A percentile compares a stretch with the other conserved stretches of the same genome.
phyloP scores from a whole-genome alignment of 2,888 invertebrate species.

The Trisateles emortualis region DNA sequence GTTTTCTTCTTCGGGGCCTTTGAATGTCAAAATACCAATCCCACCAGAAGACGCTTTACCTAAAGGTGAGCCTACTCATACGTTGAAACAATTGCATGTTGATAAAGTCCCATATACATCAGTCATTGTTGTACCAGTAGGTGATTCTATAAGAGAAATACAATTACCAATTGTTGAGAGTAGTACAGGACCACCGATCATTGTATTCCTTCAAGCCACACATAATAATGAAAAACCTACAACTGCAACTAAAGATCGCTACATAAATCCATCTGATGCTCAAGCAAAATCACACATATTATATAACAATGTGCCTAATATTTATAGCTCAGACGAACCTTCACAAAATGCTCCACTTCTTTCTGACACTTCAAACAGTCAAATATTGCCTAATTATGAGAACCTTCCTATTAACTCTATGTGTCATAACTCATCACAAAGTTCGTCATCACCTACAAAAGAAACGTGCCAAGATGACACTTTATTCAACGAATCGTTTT shows the following conservation, averaged over 20 bases:
- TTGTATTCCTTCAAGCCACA: constrained; percentile 1
- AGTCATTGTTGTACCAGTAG: constrained; percentile 7
- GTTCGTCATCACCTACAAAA: background rate
- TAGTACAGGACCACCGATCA: background rate
- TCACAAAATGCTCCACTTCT: background rate
- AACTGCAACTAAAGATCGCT: background rate
- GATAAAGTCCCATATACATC: background rate
- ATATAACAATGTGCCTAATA: background rate
- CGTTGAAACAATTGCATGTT: background rate
- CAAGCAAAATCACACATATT: background rate
- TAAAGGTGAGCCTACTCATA: background rate
- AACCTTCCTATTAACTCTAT: constrained; percentile 4
- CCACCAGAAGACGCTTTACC: background rate
- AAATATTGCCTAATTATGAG: background rate
- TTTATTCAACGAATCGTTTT: background rate
- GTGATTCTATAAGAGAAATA: constrained; percentile 1
- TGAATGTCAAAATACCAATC: constrained; percentile 12
- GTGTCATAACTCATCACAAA: background rate
- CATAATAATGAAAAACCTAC: background rate
- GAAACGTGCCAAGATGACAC: background rate
- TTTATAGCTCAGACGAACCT: background rate
- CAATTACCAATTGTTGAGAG: constrained; percentile 2
- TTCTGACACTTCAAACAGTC: background rate
- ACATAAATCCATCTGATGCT: background rate
- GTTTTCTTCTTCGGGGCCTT: background rate